A percentile compares a stretch with the other conserved stretches of the same genome.
Evolutionary conservation across 2,797 vertebrate species (phyloP).

Genomic region (Bovichtus diacanthus): DNA sequence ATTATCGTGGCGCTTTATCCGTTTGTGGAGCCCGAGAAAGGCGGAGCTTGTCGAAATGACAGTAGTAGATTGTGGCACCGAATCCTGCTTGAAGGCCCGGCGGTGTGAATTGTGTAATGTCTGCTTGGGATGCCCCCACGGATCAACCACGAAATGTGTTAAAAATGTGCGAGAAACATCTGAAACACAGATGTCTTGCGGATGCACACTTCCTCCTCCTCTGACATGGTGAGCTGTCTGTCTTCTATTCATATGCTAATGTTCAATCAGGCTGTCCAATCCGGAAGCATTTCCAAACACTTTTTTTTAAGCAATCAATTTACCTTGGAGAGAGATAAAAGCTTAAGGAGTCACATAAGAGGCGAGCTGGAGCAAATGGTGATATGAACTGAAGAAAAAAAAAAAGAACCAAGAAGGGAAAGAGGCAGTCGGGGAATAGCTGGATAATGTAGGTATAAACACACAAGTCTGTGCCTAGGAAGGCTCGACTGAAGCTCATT

Average conservation of each 20-base stretch:
- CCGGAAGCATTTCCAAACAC: slow-evolving; percentile 69
- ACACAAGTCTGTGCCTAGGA: slow-evolving; percentile 78
- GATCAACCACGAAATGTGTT: slow-evolving; percentile 74
- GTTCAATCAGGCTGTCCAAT: slow-evolving; percentile 77
- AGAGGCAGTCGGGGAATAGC: slow-evolving; percentile 79
- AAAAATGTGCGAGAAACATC: slow-evolving; percentile 75
- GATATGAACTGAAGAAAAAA: slow-evolving; percentile 72
- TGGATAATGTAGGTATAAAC: slow-evolving; percentile 81
- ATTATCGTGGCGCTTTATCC: slow-evolving; percentile 39
- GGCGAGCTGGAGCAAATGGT: slow-evolving; percentile 77
- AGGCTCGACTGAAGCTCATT: slow-evolving; percentile 79
- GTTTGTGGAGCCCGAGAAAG: slow-evolving; percentile 39
- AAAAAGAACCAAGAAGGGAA: slow-evolving; percentile 56
- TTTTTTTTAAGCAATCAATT: slow-evolving; percentile 80
- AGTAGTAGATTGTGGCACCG: slow-evolving; percentile 53
- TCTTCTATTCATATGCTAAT: slow-evolving; percentile 82
- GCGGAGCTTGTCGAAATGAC: slow-evolving; percentile 69
- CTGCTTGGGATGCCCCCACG: slow-evolving; percentile 62
- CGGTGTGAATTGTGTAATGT: slow-evolving; percentile 71
- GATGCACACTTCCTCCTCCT: slow-evolving; percentile 80
- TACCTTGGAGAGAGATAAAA: slow-evolving; percentile 84
- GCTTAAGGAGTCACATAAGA: slow-evolving; percentile 83
- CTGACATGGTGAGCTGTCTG: slow-evolving; percentile 74
- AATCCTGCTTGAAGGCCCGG: slow-evolving; percentile 62
- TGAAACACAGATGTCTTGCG: slow-evolving; percentile 80